phyloP scores from a whole-genome alignment of 2,113 vertebrate species.

The Oryzias celebensis region DNA sequence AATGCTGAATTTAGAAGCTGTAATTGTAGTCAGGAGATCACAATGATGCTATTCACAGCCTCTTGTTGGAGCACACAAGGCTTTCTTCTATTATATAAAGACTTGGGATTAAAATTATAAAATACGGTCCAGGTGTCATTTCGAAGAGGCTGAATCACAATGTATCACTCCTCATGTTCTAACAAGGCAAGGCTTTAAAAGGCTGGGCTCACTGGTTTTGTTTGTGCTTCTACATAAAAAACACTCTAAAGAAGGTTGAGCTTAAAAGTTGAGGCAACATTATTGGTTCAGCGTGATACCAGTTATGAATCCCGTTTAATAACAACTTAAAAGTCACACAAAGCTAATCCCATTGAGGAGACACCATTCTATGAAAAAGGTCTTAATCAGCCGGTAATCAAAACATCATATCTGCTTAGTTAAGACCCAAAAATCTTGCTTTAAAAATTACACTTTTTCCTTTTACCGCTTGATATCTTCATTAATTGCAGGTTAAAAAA shows the following conservation, averaged over 20 bases:
- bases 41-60: conserved; percentile 59
- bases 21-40: conserved; percentile 56
- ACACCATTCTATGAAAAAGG: too few relatives aligned
- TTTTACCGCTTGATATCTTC: too few relatives aligned
- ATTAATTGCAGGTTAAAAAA: too few relatives aligned
- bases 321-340: background rate
- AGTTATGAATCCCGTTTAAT: too few relatives aligned
- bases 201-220: background rate
- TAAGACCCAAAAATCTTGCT: too few relatives aligned
- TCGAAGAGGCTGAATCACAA: conserved; percentile 21
- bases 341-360: background rate
- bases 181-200: background rate
- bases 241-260: too few relatives aligned
- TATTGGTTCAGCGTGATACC: background rate
- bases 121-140: conserved; percentile 44
- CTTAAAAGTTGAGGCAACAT: background rate
- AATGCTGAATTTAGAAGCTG: conserved; percentile 63
- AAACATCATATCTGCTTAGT: too few relatives aligned
- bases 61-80: conserved; percentile 44
- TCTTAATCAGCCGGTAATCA: too few relatives aligned
- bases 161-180: conserved; percentile 7
- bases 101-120: conserved; percentile 34
- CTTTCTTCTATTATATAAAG: conserved; percentile 27
- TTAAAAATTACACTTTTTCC: too few relatives aligned
- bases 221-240: background rate